phyloP scores from a whole-genome alignment of 2,113 vertebrate species.

The Apteryx owenii region DNA sequence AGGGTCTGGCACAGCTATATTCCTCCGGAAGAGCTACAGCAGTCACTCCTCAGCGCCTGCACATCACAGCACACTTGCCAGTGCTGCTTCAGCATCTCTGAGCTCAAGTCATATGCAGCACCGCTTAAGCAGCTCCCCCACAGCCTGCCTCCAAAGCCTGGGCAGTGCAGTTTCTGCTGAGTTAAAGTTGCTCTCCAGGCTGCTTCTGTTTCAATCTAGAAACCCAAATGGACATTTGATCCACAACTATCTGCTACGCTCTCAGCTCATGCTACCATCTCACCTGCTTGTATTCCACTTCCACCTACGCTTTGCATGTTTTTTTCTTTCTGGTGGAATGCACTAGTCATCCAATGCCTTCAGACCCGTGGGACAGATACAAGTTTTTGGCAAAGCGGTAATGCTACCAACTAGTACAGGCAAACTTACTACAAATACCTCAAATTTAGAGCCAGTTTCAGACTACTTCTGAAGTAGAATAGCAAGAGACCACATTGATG shows the following conservation, averaged over 20 bases:
- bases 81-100: neutral
- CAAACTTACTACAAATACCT: accelerated
- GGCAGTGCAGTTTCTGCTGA: accelerated
- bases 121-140: neutral
- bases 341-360: neutral
- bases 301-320: accelerated
- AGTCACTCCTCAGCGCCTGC: neutral
- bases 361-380: accelerated
- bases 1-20: accelerated
- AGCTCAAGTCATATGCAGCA: neutral
- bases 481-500: accelerated
- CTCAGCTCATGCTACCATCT: neutral
- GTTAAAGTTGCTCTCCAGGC: neutral
- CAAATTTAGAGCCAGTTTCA: accelerated
- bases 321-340: accelerated
- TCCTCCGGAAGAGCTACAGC: neutral
- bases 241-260: neutral
- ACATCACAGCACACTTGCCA: neutral
- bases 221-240: accelerated
- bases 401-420: accelerated
- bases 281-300: accelerated
- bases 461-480: neutral
- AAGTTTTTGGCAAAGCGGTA: neutral
- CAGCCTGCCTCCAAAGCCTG: neutral
- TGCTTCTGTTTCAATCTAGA: neutral